Evolutionary conservation across 23 tunicate species (phyloP), one percentile per base, ranked within the genome.

Genomic region (Halocynthia aurantium): DNA sequence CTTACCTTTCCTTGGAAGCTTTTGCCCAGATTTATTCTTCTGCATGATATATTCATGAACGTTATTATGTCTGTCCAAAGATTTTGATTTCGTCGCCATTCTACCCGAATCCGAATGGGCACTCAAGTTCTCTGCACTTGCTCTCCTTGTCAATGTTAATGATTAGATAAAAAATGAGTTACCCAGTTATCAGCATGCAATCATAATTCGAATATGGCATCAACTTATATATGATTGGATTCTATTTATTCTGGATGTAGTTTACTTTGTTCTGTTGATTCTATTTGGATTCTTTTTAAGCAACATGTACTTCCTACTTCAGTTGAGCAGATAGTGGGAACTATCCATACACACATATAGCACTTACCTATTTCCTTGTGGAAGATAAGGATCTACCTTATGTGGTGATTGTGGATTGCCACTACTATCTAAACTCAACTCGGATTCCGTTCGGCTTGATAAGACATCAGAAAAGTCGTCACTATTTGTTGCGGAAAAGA

Each of bases 361-460:
- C 44, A 31, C 83, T 79, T 50, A 80, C 83, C 83, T 80, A 20
- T 60, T 52, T 52, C 57, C 75, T 18, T 56, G 83, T 52, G 18
- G 55, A 69, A 80, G 69, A 65, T 69, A 80, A 51, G 57, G 83
- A 17, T 53, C 83, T 22, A 52, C 51, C 71, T 54, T 66, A 60
- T 53, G 53, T 7, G 92, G 92, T 6, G 92, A 86, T 51, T 86
- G 92, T 7, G 92, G 83, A 8, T 79, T 85, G 49, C 89, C 83
- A 10, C 85, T 76, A 61, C 92, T 81, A 67, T 86, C 92, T 60
- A 86, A 61, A 69, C 92, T 86, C 10, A 86, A 57, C 62, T 86
- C 92, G 31, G 92, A 86, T 70, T 86, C 92, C 60, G 85, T 73
- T 7, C 84, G 77, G 62, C 92, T 86, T 12, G 92, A 86, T 6